A percentile compares a stretch with the other conserved stretches of the same genome.
phyloP scores from a whole-genome alignment of 2,113 vertebrate species.

The Tinamus guttatus region DNA sequence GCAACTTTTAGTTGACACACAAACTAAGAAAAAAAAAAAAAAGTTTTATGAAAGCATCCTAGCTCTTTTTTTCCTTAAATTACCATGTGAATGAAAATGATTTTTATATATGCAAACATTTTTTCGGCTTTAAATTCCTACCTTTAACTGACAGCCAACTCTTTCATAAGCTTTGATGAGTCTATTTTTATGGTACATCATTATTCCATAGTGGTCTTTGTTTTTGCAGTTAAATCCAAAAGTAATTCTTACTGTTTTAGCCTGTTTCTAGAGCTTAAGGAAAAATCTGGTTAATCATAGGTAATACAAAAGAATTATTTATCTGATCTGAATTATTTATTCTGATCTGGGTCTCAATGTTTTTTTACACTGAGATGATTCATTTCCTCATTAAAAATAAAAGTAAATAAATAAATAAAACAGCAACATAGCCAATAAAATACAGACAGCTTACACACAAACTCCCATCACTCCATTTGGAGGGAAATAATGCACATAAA shows the following conservation, averaged over 20 bases:
- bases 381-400: background rate
- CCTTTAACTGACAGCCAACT: slow-evolving; percentile 92
- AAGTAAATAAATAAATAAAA: background rate
- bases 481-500: background rate
- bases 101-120: background rate
- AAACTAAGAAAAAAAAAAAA: background rate
- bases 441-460: background rate
- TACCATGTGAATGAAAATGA: fast-evolving
- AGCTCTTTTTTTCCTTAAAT: background rate
- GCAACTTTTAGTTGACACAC: background rate
- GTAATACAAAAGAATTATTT: background rate
- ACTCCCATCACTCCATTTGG: background rate
- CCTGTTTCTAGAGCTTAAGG: slow-evolving; percentile 75
- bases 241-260: slow-evolving; percentile 85
- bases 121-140: slow-evolving; percentile 63
- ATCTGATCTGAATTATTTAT: background rate
- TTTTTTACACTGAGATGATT: background rate
- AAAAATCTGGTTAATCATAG: slow-evolving; percentile 21
- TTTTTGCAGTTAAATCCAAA: slow-evolving; percentile 97
- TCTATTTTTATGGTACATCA: slow-evolving; percentile 98
- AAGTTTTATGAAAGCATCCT: background rate
- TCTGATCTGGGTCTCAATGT: background rate
- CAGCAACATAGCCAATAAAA: background rate
- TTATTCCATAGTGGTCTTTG: slow-evolving; percentile 95
- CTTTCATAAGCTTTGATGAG: slow-evolving; percentile 96